Evolutionary conservation across 2,888 invertebrate species (phyloP).

Genomic region (Fissipunctia ypsillon): DNA sequence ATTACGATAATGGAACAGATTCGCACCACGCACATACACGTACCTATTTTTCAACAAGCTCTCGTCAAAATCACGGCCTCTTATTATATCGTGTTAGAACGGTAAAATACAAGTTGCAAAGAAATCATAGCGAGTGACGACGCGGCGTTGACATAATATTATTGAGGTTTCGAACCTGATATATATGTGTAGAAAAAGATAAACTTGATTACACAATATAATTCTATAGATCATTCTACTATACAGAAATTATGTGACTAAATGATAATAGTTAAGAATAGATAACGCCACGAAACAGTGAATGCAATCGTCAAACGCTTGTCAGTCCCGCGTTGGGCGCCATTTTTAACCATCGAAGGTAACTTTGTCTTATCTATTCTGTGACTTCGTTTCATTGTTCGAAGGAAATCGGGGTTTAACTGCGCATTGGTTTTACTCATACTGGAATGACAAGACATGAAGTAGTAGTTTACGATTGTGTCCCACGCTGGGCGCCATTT

Average conservation of each 20-base stretch:
- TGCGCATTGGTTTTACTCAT: not conserved
- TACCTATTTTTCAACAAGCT: not conserved
- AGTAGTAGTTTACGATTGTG: not conserved
- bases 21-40: not conserved
- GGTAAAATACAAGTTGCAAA: not conserved
- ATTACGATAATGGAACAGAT: constrained; percentile 15
- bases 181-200: not conserved
- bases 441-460: not conserved
- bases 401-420: not conserved
- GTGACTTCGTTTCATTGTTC: not conserved
- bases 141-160: not conserved
- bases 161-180: not conserved
- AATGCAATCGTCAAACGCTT: not conserved
- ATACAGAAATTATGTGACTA: no score
- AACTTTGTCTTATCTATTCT: not conserved
- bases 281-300: not conserved
- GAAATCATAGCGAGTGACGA: not conserved
- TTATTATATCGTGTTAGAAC: constrained; percentile 4
- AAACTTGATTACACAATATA: not conserved
- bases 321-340: constrained; percentile 13
- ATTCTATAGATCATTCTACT: not conserved
- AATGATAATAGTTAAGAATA: no score
- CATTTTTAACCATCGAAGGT: not conserved
- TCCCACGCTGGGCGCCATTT: constrained; percentile 31
- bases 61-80: constrained; percentile 7